These are phyloP conservation scores for Peromyscus attwateri DNA, from an alignment of 2,797 vertebrate genomes.

Conservation along the genomic window DNA sequence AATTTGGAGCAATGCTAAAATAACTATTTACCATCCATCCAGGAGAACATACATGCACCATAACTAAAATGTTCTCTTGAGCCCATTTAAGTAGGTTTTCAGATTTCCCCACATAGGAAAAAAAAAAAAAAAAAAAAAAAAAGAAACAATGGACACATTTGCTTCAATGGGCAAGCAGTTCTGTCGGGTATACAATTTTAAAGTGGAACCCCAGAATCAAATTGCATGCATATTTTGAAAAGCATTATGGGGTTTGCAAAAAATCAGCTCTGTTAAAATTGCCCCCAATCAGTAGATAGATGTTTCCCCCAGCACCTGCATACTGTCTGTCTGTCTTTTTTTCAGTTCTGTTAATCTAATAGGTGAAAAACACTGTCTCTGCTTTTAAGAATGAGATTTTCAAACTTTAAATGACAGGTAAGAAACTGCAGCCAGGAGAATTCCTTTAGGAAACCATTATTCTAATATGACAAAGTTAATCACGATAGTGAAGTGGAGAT, in stretches of 20 bases:
- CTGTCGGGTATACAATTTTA: neutral
- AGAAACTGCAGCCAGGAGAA: conserved; percentile 66
- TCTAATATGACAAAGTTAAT: conserved; percentile 75
- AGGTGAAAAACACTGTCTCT: conserved; percentile 60
- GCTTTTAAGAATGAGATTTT: conserved; percentile 68
- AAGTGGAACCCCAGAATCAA: neutral
- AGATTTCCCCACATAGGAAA: conserved; percentile 32
- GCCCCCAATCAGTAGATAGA: neutral
- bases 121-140: neutral
- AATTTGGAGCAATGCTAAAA: neutral
- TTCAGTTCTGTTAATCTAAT: conserved; percentile 50
- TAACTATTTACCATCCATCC: neutral
- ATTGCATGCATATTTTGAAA: neutral
- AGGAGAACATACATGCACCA: neutral
- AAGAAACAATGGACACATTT: conserved; percentile 22
- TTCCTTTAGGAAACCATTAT: conserved; percentile 75
- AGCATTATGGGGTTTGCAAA: neutral
- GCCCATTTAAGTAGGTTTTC: conserved; percentile 11
- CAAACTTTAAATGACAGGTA: conserved; percentile 69
- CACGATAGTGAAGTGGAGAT: conserved; percentile 39
- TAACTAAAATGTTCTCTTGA: neutral
- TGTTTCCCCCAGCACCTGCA: neutral
- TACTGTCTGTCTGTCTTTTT: neutral
- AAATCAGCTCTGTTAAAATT: conserved; percentile 21
- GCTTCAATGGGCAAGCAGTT: conserved; percentile 29